Percentiles rank a stretch among this genome's conserved stretches.
Evolutionary conservation across 2,888 invertebrate genomes (phyloP).

Genomic region (Machimus atricapillus): DNA sequence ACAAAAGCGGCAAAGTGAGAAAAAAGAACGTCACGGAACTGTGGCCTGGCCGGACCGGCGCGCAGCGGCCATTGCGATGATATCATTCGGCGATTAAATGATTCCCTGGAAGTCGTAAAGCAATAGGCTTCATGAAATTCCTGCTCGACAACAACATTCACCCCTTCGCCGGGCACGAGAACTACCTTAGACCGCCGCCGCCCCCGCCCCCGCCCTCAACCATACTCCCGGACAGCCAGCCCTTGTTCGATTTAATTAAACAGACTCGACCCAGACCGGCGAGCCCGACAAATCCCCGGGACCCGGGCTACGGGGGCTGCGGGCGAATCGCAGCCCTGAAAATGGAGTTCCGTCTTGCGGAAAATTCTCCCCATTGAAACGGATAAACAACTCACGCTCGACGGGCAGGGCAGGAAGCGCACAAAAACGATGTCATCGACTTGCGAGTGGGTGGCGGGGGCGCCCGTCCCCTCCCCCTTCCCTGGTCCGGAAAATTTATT

Average conservation of each 20-base stretch:
- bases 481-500: background rate
- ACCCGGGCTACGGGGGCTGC: background rate
- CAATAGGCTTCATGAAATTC: slow-evolving; percentile 33
- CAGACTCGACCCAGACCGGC: slow-evolving; percentile 29
- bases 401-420: background rate
- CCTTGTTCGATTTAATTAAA: slow-evolving; percentile 24
- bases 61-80: slow-evolving; percentile 26
- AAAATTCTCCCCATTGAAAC: slow-evolving; percentile 40
- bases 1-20: background rate
- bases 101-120: slow-evolving; percentile 15
- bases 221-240: background rate
- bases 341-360: slow-evolving; percentile 46
- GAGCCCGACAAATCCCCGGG: background rate
- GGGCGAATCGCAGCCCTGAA: slow-evolving; percentile 37
- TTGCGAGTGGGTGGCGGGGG: background rate
- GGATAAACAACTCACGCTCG: slow-evolving; percentile 20
- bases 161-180: background rate
- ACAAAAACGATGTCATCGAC: slow-evolving; percentile 34
- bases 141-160: background rate
- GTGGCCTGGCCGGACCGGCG: background rate
- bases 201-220: background rate
- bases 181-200: slow-evolving; percentile 1
- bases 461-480: background rate
- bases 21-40: background rate
- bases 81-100: slow-evolving; percentile 30